These are phyloP conservation scores for Sternotherus odoratus DNA, from an alignment of 2,797 vertebrate species.

Conservation along the genomic window DNA sequence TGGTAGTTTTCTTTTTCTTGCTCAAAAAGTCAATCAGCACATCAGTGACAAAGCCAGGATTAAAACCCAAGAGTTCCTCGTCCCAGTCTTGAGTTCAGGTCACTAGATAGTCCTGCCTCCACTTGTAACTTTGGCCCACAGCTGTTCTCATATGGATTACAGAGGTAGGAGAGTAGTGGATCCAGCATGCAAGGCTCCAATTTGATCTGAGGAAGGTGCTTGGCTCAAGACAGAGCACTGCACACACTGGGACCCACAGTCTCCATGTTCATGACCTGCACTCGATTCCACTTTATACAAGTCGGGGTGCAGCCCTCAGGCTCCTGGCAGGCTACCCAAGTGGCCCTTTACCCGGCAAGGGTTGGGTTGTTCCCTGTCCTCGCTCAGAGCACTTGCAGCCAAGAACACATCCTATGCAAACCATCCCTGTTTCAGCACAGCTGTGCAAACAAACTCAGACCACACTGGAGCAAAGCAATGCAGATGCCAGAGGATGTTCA, in stretches of 20 bases:
- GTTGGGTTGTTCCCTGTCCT: fast-evolving
- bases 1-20: constrained; percentile 2
- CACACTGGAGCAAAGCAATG: not conserved
- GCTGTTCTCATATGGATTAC: fast-evolving
- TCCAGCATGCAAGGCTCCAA: not conserved
- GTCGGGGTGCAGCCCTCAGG: not conserved
- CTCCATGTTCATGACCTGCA: not conserved
- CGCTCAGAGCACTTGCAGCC: not conserved
- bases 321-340: not conserved
- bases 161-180: fast-evolving
- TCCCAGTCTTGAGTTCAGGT: not conserved
- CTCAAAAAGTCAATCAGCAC: not conserved
- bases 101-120: constrained; percentile 11
- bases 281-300: not conserved
- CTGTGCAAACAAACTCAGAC: constrained; percentile 51
- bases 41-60: constrained; percentile 7
- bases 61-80: not conserved
- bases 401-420: not conserved
- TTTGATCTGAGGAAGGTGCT: not conserved
- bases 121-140: not conserved
- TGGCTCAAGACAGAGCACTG: not conserved
- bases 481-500: fast-evolving
- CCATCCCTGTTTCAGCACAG: constrained; percentile 1
- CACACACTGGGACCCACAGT: fast-evolving
- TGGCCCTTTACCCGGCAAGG: not conserved